Percentiles rank a stretch among this genome's conserved stretches.
Evolutionary conservation across 2,113 vertebrate genomes (phyloP).

Genomic region (Panurus biarmicus): DNA sequence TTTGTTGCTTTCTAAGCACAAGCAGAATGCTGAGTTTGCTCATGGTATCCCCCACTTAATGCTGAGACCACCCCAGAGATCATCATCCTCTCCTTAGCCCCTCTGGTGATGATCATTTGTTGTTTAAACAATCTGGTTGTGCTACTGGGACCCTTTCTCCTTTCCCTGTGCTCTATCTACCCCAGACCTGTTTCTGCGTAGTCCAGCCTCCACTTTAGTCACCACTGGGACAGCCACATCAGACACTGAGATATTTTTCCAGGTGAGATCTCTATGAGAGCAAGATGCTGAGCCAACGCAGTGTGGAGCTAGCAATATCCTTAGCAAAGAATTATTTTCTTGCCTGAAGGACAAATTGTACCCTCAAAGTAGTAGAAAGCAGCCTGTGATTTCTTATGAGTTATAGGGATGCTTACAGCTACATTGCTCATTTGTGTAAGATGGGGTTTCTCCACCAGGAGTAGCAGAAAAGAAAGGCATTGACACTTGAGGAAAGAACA

Average conservation of each 20-base stretch:
- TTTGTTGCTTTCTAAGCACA: neutral
- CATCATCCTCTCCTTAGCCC: neutral
- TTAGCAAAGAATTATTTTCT: neutral
- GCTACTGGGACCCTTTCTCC: neutral
- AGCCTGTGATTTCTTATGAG: neutral
- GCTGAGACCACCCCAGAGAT: neutral
- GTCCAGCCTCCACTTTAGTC: neutral
- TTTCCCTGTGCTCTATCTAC: neutral
- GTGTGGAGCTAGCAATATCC: neutral
- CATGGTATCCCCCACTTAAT: fast-evolving
- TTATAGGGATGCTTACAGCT: neutral
- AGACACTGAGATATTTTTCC: neutral
- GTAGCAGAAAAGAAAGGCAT: neutral
- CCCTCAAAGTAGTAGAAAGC: neutral
- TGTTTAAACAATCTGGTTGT: neutral
- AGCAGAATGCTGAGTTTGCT: neutral
- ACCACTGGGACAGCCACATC: neutral
- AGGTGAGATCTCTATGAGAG: neutral
- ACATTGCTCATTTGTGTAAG: neutral
- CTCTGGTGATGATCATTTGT: neutral
- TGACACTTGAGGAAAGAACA: neutral
- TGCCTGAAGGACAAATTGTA: neutral
- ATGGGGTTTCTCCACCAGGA: neutral
- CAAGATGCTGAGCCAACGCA: neutral
- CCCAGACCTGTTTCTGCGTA: neutral